Base-by-base conservation (phyloP, 1,140 invertebrate species). In the Trichonephila inaurata region DNA sequence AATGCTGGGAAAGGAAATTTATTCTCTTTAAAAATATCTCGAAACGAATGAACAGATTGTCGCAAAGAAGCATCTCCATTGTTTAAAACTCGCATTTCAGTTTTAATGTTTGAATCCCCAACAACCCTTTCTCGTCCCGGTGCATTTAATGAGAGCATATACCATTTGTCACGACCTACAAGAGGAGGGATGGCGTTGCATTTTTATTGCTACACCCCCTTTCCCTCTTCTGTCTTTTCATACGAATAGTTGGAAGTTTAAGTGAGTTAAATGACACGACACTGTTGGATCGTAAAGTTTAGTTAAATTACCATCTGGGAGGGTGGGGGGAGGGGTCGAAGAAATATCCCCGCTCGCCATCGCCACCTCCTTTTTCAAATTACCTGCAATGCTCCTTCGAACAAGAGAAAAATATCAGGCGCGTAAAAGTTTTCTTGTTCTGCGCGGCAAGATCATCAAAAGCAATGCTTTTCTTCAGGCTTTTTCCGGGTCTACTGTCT, bases 251-350 rank as follows among this genome's bases (percentile, higher is more conserved):
- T 92, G 90, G 91, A 66, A 92, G 81, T 92, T 92, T n/a, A n/a
- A 92, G 91, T 92, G 91, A 92, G 91, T 92, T 92, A 92, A 92
- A 92, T 87, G 82, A 92, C 83, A 87, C 91, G 91, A 77, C 28
- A 60, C 64, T 61, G 62, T 69, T n/a, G n/a, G 62, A 62, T 92
- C 91, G 91, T 92, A 92, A 92, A 92, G 91, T 92, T 92, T 87
- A 92, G 91, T 92, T 92, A 92, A 92, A 92, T 92, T 87, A 92
- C 91, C 83, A 66, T 61, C 91, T n/a, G 24, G 51, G 18, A 87
- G 6, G 24, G n/a, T n/a, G n/a, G n/a, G n/a, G n/a, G n/a, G n/a
- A n/a, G n/a, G 60, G 24, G 24, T 28, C 18, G 58, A 24, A 69
- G 10, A 89, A 89, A 89, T 40, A 69, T 72, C 19, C 40, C 19